phyloP scores from a whole-genome alignment of 2,888 invertebrate species.

The Meta bourneti region DNA sequence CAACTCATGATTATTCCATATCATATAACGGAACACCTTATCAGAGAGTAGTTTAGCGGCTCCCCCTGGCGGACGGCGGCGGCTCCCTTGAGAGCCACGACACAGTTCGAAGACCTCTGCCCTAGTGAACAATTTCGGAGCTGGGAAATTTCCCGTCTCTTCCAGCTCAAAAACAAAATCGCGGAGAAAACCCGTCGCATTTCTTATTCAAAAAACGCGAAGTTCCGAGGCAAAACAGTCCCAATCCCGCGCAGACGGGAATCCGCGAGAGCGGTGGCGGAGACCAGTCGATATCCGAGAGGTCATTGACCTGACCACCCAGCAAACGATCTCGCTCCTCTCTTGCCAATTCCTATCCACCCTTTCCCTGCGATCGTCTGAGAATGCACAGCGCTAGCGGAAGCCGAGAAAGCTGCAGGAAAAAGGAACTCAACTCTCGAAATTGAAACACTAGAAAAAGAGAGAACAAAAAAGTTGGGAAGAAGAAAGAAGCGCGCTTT shows the following conservation, averaged over 20 bases:
- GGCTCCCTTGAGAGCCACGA: too few relatives aligned
- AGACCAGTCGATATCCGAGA: conserved; percentile 70
- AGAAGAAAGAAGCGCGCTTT: conserved; percentile 20
- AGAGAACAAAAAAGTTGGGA: conserved; percentile 7
- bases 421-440: neutral
- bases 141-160: too few relatives aligned
- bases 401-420: neutral
- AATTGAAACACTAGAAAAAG: neutral
- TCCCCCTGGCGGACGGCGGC: too few relatives aligned
- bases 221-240: neutral
- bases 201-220: neutral
- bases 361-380: conserved; percentile 9
- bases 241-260: conserved; percentile 52
- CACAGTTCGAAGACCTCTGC: too few relatives aligned
- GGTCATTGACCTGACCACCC: conserved; percentile 72
- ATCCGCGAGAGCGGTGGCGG: conserved; percentile 19
- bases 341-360: conserved; percentile 62
- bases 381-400: neutral
- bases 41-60: too few relatives aligned
- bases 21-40: too few relatives aligned
- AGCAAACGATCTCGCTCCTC: conserved; percentile 8
- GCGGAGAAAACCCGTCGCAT: neutral
- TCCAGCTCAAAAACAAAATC: neutral
- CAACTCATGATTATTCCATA: too few relatives aligned
- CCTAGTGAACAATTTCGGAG: too few relatives aligned